These are phyloP conservation scores for Serranus cabrilla DNA, from an alignment of 2,797 vertebrate species.

Conservation along the genomic window DNA sequence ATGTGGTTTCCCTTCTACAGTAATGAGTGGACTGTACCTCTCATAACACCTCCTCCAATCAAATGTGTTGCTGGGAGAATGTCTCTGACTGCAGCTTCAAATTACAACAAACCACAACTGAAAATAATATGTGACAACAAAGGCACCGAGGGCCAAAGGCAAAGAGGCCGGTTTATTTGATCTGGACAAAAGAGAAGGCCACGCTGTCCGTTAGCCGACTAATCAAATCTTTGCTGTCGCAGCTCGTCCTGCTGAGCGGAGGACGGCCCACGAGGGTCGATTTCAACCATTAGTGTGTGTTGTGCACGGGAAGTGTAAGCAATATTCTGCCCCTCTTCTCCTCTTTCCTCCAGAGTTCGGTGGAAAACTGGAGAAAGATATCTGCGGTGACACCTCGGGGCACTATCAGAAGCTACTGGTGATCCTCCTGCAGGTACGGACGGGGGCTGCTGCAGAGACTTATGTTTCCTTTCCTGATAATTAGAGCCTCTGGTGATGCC, in stretches of 20 bases:
- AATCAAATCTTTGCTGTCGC: conserved; percentile 62
- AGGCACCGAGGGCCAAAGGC: conserved; percentile 12
- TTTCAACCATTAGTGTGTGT: conserved; percentile 51
- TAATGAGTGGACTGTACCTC: not conserved
- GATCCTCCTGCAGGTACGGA: conserved; percentile 93
- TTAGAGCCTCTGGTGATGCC: conserved; percentile 62
- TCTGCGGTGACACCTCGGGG: conserved; percentile 93
- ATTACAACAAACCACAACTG: conserved; percentile 20
- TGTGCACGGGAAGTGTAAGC: conserved; percentile 51
- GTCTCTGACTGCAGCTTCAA: not conserved
- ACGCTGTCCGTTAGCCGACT: conserved; percentile 32
- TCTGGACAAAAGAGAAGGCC: conserved; percentile 53
- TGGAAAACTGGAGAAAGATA: conserved; percentile 91
- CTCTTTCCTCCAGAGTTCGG: conserved; percentile 89
- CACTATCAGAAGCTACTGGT: conserved; percentile 92
- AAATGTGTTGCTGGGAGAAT: not conserved
- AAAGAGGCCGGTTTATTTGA: conserved; percentile 59
- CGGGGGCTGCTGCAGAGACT: conserved; percentile 53
- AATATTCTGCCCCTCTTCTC: conserved; percentile 56
- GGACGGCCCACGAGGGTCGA: conserved; percentile 28
- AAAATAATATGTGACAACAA: conserved; percentile 6
- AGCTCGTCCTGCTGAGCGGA: conserved; percentile 45
- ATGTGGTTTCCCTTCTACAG: not conserved
- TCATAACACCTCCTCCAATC: not conserved
- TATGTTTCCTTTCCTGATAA: conserved; percentile 66